Evolutionary conservation across 1,140 invertebrate genomes (phyloP).

Genomic region (Tetranychus cinnabarinus): DNA sequence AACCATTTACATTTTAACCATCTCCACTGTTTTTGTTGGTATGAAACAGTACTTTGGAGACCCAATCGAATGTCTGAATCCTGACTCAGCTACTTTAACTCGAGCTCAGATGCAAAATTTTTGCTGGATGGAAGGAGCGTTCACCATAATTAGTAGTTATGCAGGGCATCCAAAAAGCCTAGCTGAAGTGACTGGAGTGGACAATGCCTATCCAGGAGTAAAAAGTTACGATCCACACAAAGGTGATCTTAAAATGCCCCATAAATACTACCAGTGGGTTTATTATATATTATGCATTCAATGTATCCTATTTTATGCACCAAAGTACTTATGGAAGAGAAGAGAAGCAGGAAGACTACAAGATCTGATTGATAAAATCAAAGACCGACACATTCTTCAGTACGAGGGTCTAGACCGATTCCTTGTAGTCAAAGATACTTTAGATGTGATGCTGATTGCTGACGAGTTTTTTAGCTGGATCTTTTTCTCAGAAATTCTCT

Average conservation of each 20-base stretch:
- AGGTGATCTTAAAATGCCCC: conserved; percentile 31
- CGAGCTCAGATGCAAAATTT: not conserved
- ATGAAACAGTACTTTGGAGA: conserved; percentile 29
- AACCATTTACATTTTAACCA: conserved; percentile 27
- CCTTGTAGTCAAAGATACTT: not conserved
- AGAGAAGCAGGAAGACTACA: conserved; percentile 23
- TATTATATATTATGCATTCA: not conserved
- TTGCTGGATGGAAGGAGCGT: conserved; percentile 3
- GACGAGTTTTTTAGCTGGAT: conserved; percentile 48
- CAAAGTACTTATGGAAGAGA: conserved; percentile 72
- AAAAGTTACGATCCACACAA: not conserved
- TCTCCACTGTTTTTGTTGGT: conserved; percentile 26
- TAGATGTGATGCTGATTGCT: not conserved
- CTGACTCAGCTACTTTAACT: not conserved
- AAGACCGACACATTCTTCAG: conserved; percentile 15
- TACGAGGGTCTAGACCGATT: not conserved
- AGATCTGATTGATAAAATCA: conserved; percentile 25
- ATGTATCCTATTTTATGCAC: conserved; percentile 78
- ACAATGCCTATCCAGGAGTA: not conserved
- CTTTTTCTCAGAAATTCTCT: conserved; percentile 26
- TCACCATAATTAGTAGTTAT: not conserved
- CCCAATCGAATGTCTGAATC: conserved; percentile 16
- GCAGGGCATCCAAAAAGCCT: not conserved
- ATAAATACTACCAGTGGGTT: conserved; percentile 19
- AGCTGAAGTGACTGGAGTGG: not conserved